Evolutionary conservation across 2,888 invertebrate species (phyloP).

Genomic region (Bugulina stolonifera): DNA sequence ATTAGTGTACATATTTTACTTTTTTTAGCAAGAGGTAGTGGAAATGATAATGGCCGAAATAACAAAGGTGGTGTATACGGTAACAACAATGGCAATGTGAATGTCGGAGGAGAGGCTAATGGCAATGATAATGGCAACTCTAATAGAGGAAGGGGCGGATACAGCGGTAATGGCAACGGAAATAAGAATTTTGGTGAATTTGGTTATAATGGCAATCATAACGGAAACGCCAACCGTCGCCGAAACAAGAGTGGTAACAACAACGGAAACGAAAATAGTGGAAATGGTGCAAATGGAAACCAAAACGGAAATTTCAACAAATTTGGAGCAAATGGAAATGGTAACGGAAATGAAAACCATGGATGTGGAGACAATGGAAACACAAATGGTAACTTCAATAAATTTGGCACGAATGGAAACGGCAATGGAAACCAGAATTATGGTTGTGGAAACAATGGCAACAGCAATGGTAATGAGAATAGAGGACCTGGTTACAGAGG

Average conservation of each 20-base stretch:
- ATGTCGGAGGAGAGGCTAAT: neutral
- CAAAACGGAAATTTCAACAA: neutral
- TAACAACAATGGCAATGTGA: neutral
- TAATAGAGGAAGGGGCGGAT: neutral
- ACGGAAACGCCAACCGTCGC: neutral
- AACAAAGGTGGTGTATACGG: neutral
- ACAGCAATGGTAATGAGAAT: conserved; percentile 1
- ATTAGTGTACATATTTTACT: too few species aligned
- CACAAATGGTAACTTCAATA: conserved; percentile 1
- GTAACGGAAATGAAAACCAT: neutral
- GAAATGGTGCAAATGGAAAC: neutral
- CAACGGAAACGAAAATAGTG: conserved; percentile 2
- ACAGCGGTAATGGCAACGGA: neutral
- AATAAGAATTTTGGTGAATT: neutral
- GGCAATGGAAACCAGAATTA: conserved; percentile 2
- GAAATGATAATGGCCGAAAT: neutral
- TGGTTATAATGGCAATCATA: neutral
- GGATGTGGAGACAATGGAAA: conserved; percentile 2
- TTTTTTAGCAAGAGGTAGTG: neutral
- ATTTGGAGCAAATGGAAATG: neutral
- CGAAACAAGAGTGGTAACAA: neutral
- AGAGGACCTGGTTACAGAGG: conserved; percentile 31
- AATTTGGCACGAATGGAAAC: neutral
- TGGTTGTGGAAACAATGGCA: conserved; percentile 14
- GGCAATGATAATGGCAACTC: neutral